Percentiles rank a stretch among this genome's conserved stretches.
Conservation (phyloP, 2,797 vertebrate genomes). For the Enteromius radiatus region DNA sequence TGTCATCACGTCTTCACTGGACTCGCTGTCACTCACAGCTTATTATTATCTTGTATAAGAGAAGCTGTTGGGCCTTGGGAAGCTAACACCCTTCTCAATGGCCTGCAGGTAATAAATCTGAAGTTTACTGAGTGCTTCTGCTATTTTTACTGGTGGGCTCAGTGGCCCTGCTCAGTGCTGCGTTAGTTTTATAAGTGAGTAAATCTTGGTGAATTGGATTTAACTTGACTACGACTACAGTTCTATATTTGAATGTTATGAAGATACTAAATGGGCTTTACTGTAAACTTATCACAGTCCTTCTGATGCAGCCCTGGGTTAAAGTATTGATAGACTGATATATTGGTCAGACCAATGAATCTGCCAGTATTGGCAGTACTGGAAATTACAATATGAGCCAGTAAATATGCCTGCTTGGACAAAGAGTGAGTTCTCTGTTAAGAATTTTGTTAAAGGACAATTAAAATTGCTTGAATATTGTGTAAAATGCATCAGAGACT, state of each 20-base stretch:
- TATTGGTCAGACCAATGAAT: not conserved
- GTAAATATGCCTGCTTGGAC: not conserved
- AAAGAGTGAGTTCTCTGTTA: not conserved
- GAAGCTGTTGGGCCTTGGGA: not conserved
- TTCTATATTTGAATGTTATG: not conserved
- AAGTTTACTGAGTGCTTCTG: not conserved
- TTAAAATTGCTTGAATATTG: not conserved
- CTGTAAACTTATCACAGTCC: not conserved
- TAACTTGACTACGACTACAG: not conserved
- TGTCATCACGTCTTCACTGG: not conserved
- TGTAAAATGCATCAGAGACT: not conserved
- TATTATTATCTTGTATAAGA: slow-evolving; percentile 25
- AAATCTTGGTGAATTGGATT: slow-evolving; percentile 13
- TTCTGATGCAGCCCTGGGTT: not conserved
- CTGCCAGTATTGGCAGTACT: not conserved
- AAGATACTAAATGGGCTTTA: slow-evolving; percentile 10
- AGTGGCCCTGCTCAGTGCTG: not conserved
- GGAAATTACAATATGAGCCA: not conserved
- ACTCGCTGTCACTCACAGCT: slow-evolving; percentile 7
- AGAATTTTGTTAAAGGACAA: not conserved
- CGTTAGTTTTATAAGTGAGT: not conserved
- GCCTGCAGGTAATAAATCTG: slow-evolving; percentile 27
- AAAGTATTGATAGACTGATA: not conserved
- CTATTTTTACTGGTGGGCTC: slow-evolving; percentile 22
- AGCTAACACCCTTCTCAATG: not conserved